These are phyloP conservation scores for Sycobia sp. DNA, from an alignment of 1,140 invertebrate species.

Conservation along the genomic window DNA sequence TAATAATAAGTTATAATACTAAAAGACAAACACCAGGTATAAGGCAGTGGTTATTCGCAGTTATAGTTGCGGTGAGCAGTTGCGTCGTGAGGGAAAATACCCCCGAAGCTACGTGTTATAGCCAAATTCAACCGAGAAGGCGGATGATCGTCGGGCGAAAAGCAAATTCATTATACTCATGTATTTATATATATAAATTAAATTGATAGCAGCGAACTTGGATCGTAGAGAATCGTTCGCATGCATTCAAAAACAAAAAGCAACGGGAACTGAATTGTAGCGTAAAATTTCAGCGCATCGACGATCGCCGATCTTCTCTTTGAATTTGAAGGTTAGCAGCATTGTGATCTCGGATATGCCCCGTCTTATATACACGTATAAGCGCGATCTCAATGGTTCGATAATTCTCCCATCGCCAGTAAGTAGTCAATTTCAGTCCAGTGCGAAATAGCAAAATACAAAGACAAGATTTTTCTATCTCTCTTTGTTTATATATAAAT, in stretches of 20 bases:
- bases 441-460: not conserved
- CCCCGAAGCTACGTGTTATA: conserved; percentile 64
- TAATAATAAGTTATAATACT: conserved; percentile 52
- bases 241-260: too few relatives aligned
- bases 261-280: too few relatives aligned
- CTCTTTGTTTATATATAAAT: too few relatives aligned
- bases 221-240: too few relatives aligned
- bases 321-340: conserved; percentile 61
- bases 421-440: not conserved
- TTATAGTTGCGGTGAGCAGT: conserved; percentile 65
- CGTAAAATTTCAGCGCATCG: not conserved
- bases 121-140: conserved; percentile 53
- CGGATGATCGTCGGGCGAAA: not conserved
- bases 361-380: conserved; percentile 35
- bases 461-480: too few relatives aligned
- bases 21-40: conserved; percentile 62
- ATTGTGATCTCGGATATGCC: conserved; percentile 57
- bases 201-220: too few relatives aligned
- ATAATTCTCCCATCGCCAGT: conserved; percentile 31
- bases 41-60: conserved; percentile 64
- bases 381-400: conserved; percentile 1
- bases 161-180: too few relatives aligned
- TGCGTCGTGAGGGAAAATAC: conserved; percentile 60
- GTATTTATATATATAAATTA: too few relatives aligned
- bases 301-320: conserved; percentile 38